Evolutionary conservation across 2,888 invertebrate species (phyloP), one percentile per base, ranked within the genome.

Genomic region (Nomada goodeniana): DNA sequence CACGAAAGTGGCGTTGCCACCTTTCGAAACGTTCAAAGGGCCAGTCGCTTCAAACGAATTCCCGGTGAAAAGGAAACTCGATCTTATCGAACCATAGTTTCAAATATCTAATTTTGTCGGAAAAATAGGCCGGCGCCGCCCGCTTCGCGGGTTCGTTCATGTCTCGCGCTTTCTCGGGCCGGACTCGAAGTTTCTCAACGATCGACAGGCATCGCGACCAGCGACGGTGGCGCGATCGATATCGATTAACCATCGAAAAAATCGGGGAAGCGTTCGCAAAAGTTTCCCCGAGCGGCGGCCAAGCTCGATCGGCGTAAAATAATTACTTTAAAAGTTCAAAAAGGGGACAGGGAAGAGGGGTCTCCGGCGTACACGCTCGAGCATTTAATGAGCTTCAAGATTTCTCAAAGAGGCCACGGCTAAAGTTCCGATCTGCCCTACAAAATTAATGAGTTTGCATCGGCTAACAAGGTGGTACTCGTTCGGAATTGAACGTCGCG

Each of bases 311-410:
- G 81, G 50, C 60, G 69, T 65, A 57, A 76, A 76, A 80, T 80
- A 83, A 83, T 80, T 76, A 76, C 80, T 83, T 77, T 67, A 83
- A 83, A 84, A 82, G 82, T 80, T 68, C 11, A 68, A 85, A 85
- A 84, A 80, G 70, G 63, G 82, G 69, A 72, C 82, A 63, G 55
- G 69, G 26, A 29, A 20, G 44, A 61, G 61, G 15, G 57, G 18
- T 65, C 55, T 55, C 57, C 50, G 68, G 77, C 70, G 80, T 61
- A 72, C 85, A 86, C 84, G 84, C 80, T 80, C 77, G 77, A 82
- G 85, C 84, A 85, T 85, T 83, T 86, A 86, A 85, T 85, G 83
- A 85, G 86, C 83, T 68, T 73, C 60, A 63, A 72, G 80, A 86
- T 76, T 77, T 72, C 79, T 74, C 80, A 80, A 80, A 84, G 84